phyloP scores from a whole-genome alignment of 2,113 vertebrate species.

The Martes martes region DNA sequence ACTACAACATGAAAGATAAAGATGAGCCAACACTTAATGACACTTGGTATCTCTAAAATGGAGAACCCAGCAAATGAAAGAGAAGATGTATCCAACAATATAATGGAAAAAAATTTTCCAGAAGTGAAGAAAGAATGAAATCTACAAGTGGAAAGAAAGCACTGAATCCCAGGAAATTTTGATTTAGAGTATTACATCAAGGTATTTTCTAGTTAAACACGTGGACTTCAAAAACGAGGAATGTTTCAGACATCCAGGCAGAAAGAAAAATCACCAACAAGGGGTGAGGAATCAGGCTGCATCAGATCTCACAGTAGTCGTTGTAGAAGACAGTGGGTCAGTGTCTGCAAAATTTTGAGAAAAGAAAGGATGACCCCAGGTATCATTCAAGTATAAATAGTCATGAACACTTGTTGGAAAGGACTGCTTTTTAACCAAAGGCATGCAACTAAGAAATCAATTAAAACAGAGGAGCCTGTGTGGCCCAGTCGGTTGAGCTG shows the following conservation, averaged over 20 bases:
- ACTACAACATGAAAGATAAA: not conserved
- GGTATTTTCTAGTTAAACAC: not conserved
- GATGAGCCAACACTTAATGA: not conserved
- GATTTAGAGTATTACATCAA: not conserved
- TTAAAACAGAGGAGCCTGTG: not conserved
- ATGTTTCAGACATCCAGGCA: not conserved
- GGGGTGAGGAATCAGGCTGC: not conserved
- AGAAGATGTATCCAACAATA: not conserved
- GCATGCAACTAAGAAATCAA: not conserved
- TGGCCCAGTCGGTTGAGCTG: not conserved
- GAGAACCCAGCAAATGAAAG: constrained; percentile 7
- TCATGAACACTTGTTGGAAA: not conserved
- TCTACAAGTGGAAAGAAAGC: not conserved
- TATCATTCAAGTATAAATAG: not conserved
- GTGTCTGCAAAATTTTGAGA: not conserved
- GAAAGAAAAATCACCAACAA: not conserved
- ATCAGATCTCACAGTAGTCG: not conserved
- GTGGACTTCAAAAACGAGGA: constrained; percentile 9
- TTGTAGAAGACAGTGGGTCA: not conserved
- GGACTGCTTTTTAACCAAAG: not conserved
- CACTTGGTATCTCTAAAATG: not conserved
- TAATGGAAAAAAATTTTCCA: not conserved
- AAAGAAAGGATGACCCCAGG: not conserved
- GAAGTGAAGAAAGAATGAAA: not conserved
- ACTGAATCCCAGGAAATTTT: not conserved